Evolutionary conservation across 2,113 vertebrate genomes (phyloP).

Genomic region (Archocentrus centrarchus): DNA sequence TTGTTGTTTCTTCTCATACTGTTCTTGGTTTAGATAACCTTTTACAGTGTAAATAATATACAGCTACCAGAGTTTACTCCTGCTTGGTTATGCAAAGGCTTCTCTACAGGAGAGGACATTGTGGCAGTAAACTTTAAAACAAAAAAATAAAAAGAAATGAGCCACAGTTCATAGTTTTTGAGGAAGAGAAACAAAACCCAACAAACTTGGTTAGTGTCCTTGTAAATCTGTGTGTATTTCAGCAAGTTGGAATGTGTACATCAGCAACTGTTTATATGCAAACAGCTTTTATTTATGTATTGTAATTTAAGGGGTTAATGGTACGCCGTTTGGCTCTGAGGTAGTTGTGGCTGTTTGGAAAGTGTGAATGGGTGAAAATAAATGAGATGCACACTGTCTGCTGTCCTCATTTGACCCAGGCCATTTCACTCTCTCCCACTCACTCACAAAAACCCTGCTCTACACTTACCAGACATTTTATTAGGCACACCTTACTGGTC

Average conservation of each 20-base stretch:
- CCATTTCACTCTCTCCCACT: not conserved
- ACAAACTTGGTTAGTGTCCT: constrained; percentile 37
- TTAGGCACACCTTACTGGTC: not conserved
- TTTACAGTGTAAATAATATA: constrained; percentile 67
- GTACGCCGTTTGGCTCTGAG: constrained; percentile 57
- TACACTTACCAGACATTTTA: not conserved
- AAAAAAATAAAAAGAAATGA: not conserved
- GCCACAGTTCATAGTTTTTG: constrained; percentile 52
- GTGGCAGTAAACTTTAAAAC: constrained; percentile 25
- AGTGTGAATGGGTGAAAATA: constrained; percentile 71
- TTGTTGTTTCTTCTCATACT: constrained; percentile 49
- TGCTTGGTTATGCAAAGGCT: constrained; percentile 69
- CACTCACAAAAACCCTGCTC: not conserved
- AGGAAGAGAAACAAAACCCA: constrained; percentile 23
- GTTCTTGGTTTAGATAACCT: constrained; percentile 47
- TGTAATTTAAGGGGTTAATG: constrained; percentile 75
- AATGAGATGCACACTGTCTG: constrained; percentile 66
- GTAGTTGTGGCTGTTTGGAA: constrained; percentile 55
- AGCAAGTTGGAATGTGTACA: constrained; percentile 71
- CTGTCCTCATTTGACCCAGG: constrained; percentile 43
- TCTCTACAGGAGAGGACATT: constrained; percentile 26
- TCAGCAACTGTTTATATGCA: constrained; percentile 75
- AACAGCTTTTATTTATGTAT: constrained; percentile 81
- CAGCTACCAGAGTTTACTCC: constrained; percentile 45
- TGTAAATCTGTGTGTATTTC: constrained; percentile 59